Percentiles rank a stretch among this genome's conserved stretches.
phyloP scores from a whole-genome alignment of 2,113 vertebrate genomes.

The Dipodomys spectabilis region DNA sequence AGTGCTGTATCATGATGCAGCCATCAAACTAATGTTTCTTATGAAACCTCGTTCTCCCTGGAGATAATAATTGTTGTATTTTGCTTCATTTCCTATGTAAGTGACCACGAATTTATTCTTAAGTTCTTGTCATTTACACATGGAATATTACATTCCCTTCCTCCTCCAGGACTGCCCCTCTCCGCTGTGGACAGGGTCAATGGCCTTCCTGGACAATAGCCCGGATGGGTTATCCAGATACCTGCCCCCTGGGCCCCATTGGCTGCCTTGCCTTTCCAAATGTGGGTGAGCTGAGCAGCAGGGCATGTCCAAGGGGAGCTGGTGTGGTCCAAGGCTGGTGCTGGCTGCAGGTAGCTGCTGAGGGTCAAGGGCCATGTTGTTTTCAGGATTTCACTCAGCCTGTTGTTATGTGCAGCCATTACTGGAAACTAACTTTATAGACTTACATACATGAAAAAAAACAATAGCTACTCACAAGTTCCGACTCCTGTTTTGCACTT shows the following conservation, averaged over 20 bases:
- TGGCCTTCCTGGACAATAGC: not conserved
- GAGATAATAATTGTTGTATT: not conserved
- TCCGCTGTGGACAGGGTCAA: not conserved
- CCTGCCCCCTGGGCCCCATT: not conserved
- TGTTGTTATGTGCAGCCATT: not conserved
- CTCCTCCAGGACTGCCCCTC: too few species aligned
- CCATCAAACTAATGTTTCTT: not conserved
- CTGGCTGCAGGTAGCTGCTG: accelerated
- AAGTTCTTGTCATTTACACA: not conserved
- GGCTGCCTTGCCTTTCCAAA: too few species aligned
- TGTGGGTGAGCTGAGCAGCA: accelerated
- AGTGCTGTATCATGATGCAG: accelerated
- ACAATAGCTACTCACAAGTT: not conserved
- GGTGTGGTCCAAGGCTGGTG: accelerated
- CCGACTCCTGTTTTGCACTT: too few species aligned
- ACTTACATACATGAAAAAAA: not conserved
- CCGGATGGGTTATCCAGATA: accelerated
- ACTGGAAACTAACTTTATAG: not conserved
- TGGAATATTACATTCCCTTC: too few species aligned
- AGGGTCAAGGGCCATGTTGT: accelerated
- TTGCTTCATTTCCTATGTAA: not conserved
- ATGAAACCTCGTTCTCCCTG: not conserved
- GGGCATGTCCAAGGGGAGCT: accelerated
- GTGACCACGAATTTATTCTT: not conserved
- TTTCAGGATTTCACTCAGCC: not conserved